Evolutionary conservation across 2,797 vertebrate genomes (phyloP).

Genomic region (Neoniphon sammara): DNA sequence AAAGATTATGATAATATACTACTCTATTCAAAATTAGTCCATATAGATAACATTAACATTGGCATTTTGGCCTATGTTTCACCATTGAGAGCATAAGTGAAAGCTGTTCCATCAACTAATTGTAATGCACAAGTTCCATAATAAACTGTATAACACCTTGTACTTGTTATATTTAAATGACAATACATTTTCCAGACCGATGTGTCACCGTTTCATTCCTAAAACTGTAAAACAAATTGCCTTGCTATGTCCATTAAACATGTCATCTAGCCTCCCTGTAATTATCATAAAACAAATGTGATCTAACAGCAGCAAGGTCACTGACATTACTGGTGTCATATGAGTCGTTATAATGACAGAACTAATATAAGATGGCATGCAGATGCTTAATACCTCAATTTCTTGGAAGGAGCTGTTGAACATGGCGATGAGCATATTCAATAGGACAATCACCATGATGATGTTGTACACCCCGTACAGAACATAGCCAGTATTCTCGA

Average conservation of each 20-base stretch:
- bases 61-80: neutral
- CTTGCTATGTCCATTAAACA: too few relatives aligned
- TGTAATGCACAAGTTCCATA: too few relatives aligned
- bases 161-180: too few relatives aligned
- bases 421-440: slow-evolving; percentile 99
- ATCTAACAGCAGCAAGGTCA: neutral
- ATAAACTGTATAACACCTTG: too few relatives aligned
- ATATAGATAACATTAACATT: neutral
- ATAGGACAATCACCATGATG: slow-evolving; percentile 97
- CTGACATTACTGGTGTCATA: neutral
- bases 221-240: too few relatives aligned
- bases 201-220: too few relatives aligned
- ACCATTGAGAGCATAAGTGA: neutral
- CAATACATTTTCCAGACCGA: too few relatives aligned
- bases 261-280: neutral
- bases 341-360: neutral
- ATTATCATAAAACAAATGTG: neutral
- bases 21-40: neutral
- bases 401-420: slow-evolving; percentile 99
- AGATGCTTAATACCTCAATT: slow-evolving; percentile 87
- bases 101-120: neutral
- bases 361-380: neutral
- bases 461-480: slow-evolving; percentile 99
- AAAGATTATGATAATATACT: neutral
- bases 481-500: slow-evolving; percentile 91